Percentiles rank a stretch among this genome's conserved stretches.
Conservation (phyloP, 2,113 vertebrate species). For the Steatornis caripensis region DNA sequence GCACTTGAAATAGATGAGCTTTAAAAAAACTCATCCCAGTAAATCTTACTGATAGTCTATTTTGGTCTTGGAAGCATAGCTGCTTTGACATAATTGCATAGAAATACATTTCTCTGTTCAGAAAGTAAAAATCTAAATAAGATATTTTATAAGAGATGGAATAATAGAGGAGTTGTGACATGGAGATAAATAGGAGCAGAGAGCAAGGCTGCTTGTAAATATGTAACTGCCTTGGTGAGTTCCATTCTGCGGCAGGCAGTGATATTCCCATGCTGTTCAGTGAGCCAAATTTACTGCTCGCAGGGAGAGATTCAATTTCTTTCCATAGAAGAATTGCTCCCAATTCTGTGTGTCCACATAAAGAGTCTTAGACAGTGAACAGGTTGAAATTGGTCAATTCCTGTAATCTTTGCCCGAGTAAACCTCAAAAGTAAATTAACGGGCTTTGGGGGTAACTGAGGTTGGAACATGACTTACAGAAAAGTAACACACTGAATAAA, state of each 20-base stretch:
- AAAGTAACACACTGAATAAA: background rate
- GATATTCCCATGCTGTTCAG: background rate
- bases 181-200: background rate
- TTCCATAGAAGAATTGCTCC: background rate
- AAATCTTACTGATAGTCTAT: background rate
- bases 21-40: background rate
- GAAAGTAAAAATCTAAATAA: background rate
- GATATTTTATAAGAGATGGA: background rate
- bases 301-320: background rate
- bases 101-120: background rate
- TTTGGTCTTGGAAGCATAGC: background rate
- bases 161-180: background rate
- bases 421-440: background rate
- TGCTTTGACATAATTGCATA: background rate
- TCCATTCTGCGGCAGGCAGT: background rate
- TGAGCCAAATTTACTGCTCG: background rate
- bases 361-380: background rate
- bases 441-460: background rate
- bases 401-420: background rate
- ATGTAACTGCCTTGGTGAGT: background rate
- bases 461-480: background rate
- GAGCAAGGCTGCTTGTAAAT: background rate
- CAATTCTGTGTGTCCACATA: background rate
- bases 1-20: background rate
- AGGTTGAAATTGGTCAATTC: background rate